Evolutionary conservation across 1,140 invertebrate genomes (phyloP).

Genomic region (Aphis gossypii): DNA sequence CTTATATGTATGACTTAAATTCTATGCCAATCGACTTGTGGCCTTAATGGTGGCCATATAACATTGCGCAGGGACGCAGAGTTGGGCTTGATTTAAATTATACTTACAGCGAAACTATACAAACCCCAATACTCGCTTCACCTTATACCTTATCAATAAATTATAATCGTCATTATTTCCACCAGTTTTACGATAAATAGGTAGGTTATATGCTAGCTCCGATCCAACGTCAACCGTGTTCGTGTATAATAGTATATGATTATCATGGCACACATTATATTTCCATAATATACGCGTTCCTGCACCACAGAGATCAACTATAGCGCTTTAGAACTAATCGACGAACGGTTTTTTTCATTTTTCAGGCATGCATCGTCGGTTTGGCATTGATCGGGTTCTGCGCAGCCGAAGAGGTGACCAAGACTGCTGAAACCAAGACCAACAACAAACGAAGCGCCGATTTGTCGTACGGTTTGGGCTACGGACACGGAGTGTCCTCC

Average conservation of each 20-base stretch:
- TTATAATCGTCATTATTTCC: neutral
- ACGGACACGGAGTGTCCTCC: neutral
- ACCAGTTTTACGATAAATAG: neutral
- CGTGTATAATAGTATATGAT: too few species aligned
- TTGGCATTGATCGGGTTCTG: conserved; percentile 37
- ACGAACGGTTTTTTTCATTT: neutral
- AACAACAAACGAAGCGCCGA: conserved; percentile 20
- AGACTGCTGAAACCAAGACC: neutral
- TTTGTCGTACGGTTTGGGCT: conserved; percentile 7
- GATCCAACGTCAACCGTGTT: neutral
- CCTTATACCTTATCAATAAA: neutral
- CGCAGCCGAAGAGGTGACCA: neutral
- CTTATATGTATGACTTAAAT: too few species aligned
- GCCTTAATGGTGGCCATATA: too few species aligned
- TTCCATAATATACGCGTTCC: too few species aligned
- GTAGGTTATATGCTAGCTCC: neutral
- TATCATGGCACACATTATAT: neutral
- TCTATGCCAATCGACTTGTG: too few species aligned
- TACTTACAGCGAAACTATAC: too few species aligned
- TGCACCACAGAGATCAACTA: neutral
- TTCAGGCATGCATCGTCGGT: conserved; percentile 36
- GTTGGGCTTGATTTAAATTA: too few species aligned
- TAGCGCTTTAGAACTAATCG: neutral
- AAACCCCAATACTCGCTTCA: too few species aligned
- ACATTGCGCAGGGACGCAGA: too few species aligned